Evolutionary conservation across 37 sponge, comb jelly and placozoan species (phyloP).

Genomic region (Eunapius fragilis): DNA sequence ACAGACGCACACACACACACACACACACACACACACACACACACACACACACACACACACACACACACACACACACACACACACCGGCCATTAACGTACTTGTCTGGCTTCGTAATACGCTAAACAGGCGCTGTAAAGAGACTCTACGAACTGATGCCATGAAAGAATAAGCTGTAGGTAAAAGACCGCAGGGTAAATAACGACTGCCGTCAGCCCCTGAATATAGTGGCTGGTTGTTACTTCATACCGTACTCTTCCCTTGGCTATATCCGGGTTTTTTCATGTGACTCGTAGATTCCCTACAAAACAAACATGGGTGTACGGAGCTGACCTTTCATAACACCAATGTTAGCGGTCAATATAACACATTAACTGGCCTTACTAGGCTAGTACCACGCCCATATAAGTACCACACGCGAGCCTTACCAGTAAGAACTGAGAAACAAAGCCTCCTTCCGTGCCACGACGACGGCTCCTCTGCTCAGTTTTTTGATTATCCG

Average conservation of each 20-base stretch:
- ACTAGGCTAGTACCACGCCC: neutral
- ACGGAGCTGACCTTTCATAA: no score
- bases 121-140: slow-evolving; percentile 1
- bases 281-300: neutral
- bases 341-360: no score
- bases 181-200: neutral
- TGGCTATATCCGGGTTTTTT: neutral
- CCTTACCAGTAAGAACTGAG: neutral
- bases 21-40: no score
- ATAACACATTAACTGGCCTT: neutral
- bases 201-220: neutral
- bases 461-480: neutral
- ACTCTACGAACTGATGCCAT: slow-evolving; percentile 22
- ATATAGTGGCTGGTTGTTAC: neutral
- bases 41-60: no score
- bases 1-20: no score
- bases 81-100: slow-evolving; percentile 1
- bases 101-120: slow-evolving; percentile 48
- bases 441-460: neutral
- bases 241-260: neutral
- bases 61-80: neutral
- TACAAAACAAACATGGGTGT: neutral
- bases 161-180: slow-evolving; percentile 21
- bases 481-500: neutral
- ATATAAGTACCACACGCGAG: neutral